Conservation (phyloP, 1,140 invertebrate genomes). For the Drosophila teissieri region DNA sequence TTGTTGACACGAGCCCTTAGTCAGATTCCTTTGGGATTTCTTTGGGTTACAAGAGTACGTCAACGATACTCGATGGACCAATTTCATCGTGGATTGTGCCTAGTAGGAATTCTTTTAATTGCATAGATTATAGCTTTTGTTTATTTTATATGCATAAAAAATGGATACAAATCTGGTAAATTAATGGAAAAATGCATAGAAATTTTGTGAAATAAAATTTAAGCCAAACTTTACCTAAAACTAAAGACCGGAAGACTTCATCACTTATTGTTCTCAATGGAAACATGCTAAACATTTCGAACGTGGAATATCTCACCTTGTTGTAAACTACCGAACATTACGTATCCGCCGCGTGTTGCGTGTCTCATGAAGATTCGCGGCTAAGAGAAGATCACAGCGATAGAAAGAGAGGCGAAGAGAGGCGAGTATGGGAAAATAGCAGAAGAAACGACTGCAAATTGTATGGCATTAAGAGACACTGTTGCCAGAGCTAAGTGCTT, state of each 20-base stretch:
- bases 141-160: neutral
- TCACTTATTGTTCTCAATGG: neutral
- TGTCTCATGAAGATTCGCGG: constrained; percentile 49
- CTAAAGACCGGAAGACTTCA: neutral
- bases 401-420: constrained; percentile 4
- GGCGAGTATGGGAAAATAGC: neutral
- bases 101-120: neutral
- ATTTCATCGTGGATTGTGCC: neutral
- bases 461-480: constrained; percentile 72
- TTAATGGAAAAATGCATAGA: too few relatives aligned
- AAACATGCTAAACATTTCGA: neutral
- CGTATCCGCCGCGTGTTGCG: constrained; percentile 54
- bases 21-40: constrained; percentile 4
- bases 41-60: neutral
- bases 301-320: constrained; percentile 12
- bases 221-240: neutral
- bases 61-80: neutral
- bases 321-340: constrained; percentile 32
- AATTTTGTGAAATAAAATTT: neutral
- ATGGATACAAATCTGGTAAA: too few relatives aligned
- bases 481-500: constrained; percentile 78
- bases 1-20: neutral
- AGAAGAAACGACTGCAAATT: constrained; percentile 67
- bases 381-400: constrained; percentile 5
- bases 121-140: neutral